Base-by-base conservation (phyloP, 2,888 invertebrate genomes). In the Bombyx huttoni region DNA sequence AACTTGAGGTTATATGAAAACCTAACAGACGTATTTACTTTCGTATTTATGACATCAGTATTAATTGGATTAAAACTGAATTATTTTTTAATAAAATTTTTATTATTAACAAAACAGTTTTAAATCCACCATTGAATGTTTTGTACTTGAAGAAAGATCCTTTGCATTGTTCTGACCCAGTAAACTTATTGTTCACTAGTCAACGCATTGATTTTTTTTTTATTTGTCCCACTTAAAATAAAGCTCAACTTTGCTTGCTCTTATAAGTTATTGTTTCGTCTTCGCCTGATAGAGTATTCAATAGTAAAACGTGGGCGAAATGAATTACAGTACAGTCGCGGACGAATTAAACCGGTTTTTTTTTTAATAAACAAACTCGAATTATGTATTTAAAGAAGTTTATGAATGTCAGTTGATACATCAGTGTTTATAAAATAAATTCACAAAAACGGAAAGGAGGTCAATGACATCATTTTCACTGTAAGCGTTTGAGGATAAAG, bases 301-400 rank as follows among this genome's bases (percentile, higher is more conserved):
- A 67, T 61, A 53, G 58, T 57, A 51, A 51, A 53, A 58, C 58
- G 66, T 67, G 62, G 67, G 67, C 58, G 65, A 56, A 52, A 51
- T 53, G 51, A 54, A 54, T 54, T 54, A 49, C 13, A 50, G 67
- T 67, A 67, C 65, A 56, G 53, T 56, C 58, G 52, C 49, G 34
- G 5, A 24, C 24, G 24, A 24, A 45, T 14, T 45, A 33, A 52
- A 52, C 13, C 13, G 40, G n/a, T n/a, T 24, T 24, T 24, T 24
- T 24, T 24, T 0, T 24, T 24, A 24, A 24, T 5, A 24, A 24
- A 24, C 5, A 5, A 24, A 24, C 5, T 24, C 5, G 5, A 24
- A 24, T n/a, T n/a, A n/a, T n/a, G n/a, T n/a, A 24, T 1, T 3
- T 24, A 24, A 24, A 24, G 1, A 24, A 24, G 1, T 1, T 24